Evolutionary conservation across 1,140 invertebrate genomes (phyloP).

Genomic region (Papilio xuthus): DNA sequence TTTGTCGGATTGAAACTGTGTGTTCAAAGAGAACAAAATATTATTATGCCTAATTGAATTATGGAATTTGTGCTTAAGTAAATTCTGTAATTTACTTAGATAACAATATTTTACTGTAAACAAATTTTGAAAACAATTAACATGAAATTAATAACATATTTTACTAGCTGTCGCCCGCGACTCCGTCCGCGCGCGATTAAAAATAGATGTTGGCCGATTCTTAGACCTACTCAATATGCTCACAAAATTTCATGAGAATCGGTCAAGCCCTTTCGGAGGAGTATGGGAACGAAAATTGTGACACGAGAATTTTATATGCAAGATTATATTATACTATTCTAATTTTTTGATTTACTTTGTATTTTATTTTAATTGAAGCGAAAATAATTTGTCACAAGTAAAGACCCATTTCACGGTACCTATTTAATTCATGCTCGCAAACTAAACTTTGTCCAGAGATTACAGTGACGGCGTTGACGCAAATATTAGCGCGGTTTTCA

Average conservation of each 20-base stretch:
- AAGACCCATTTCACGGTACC: background rate
- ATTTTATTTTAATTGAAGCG: background rate
- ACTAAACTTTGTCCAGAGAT: constrained; percentile 32
- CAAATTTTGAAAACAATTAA: too few species aligned
- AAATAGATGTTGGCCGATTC: too few species aligned
- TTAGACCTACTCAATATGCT: too few species aligned
- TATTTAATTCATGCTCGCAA: constrained; percentile 12
- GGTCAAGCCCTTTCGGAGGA: too few species aligned
- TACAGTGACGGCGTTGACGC: constrained; percentile 34
- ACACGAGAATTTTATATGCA: too few species aligned
- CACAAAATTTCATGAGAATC: too few species aligned
- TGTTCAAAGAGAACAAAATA: background rate
- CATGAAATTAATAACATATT: too few species aligned
- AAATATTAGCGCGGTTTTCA: constrained; percentile 33
- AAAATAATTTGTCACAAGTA: background rate
- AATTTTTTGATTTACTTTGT: background rate
- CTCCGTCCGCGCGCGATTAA: too few species aligned
- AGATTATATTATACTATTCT: background rate
- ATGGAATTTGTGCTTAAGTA: background rate
- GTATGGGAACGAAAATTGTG: too few species aligned
- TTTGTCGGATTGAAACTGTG: background rate
- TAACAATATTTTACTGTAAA: too few species aligned
- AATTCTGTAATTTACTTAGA: background rate
- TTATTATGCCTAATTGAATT: background rate
- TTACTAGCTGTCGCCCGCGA: too few species aligned